Percentiles rank a stretch among this genome's conserved stretches.
Conservation (phyloP, 2,888 invertebrate genomes). For the Limulus polyphemus region DNA sequence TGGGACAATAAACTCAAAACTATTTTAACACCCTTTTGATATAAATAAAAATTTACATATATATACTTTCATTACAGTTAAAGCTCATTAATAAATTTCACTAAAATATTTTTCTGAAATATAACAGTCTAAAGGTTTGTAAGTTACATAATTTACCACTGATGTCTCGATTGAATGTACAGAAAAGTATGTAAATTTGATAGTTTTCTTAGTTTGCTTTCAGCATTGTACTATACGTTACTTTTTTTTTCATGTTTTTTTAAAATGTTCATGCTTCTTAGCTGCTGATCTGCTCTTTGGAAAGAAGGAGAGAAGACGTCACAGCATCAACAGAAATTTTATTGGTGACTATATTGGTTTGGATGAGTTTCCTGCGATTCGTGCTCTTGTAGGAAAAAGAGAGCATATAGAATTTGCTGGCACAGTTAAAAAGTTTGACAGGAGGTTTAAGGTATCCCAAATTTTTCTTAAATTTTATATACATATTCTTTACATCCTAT, state of each 20-base stretch:
- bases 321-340: slow-evolving; percentile 52
- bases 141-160: too few relatives aligned
- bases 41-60: not conserved
- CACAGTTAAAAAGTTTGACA: slow-evolving; percentile 51
- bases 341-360: slow-evolving; percentile 56
- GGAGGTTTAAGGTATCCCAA: slow-evolving; percentile 48
- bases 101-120: too few relatives aligned
- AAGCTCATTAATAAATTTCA: not conserved
- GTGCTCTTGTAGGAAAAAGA: slow-evolving; percentile 47
- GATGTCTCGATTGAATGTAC: too few relatives aligned
- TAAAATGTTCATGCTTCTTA: slow-evolving; percentile 34
- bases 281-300: slow-evolving; percentile 42
- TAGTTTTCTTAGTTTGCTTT: too few relatives aligned
- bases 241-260: slow-evolving; percentile 29
- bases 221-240: not conserved
- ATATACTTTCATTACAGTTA: not conserved
- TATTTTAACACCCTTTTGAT: not conserved
- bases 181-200: too few relatives aligned
- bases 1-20: slow-evolving; percentile 18
- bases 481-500: too few relatives aligned
- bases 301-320: slow-evolving; percentile 49
- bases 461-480: too few relatives aligned
- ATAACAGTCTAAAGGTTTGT: too few relatives aligned
- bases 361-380: slow-evolving; percentile 47
- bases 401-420: slow-evolving; percentile 54